These are phyloP conservation scores for Rhagoletis pomonella DNA, from an alignment of 1,140 invertebrate genomes.

Conservation along the genomic window DNA sequence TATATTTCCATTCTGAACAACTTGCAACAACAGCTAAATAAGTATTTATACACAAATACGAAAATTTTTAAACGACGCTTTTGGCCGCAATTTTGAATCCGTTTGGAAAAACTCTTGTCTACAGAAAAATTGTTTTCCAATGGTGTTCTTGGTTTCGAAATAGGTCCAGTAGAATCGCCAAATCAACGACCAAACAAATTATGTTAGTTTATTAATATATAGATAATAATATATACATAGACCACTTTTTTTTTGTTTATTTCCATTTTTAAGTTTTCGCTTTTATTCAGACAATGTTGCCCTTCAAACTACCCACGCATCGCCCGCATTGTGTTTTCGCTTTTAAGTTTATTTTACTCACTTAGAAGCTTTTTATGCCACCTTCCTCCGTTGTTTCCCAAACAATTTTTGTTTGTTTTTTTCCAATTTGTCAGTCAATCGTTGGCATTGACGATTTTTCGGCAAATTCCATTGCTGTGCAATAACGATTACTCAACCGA, in stretches of 20 bases:
- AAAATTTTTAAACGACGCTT: no score
- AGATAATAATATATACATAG: no score
- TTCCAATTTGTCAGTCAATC: background rate
- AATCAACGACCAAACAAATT: no score
- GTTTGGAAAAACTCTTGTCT: no score
- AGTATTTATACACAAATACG: no score
- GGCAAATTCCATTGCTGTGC: background rate
- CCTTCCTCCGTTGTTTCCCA: background rate
- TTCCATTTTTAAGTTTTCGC: background rate
- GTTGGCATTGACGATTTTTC: conserved; percentile 4
- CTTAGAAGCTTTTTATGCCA: background rate
- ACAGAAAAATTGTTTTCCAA: no score
- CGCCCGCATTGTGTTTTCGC: background rate
- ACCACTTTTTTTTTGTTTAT: background rate
- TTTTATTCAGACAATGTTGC: background rate
- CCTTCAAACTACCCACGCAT: background rate
- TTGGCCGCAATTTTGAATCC: no score
- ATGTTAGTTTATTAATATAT: no score
- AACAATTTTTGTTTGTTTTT: background rate
- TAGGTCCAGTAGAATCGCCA: no score
- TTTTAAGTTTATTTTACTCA: background rate
- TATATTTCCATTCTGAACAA: no score
- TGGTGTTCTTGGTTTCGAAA: no score
- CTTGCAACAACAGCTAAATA: no score
- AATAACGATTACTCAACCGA: conserved; percentile 6